Conservation (phyloP, 2,797 vertebrate genomes). For the Catamblyrhynchus diadema region DNA sequence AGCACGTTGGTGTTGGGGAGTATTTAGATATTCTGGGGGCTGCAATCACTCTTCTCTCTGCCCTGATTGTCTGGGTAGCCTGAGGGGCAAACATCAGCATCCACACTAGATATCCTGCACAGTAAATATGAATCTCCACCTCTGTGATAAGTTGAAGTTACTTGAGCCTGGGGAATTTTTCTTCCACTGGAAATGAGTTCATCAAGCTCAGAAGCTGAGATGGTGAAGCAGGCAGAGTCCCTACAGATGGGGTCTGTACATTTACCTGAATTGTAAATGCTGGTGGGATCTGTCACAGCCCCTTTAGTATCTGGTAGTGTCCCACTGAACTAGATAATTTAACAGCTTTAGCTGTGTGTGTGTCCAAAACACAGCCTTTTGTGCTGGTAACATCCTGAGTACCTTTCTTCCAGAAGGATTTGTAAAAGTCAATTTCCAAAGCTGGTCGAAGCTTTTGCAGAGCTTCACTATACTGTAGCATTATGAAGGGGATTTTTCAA, state of each 20-base stretch:
- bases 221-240: not conserved
- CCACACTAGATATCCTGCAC: not conserved
- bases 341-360: not conserved
- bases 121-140: not conserved
- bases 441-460: not conserved
- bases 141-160: not conserved
- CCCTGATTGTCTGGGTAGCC: not conserved
- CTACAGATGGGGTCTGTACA: not conserved
- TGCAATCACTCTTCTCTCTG: not conserved
- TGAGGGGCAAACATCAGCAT: not conserved
- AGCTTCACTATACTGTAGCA: not conserved
- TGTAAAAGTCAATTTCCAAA: not conserved
- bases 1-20: not conserved
- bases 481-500: not conserved
- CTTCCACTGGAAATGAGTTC: not conserved
- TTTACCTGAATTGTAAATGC: not conserved
- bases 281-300: not conserved
- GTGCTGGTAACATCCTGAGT: not conserved
- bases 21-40: not conserved
- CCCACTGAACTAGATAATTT: not conserved
- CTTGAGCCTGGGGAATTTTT: not conserved
- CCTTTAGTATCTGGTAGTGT: accelerated
- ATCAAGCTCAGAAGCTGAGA: not conserved
- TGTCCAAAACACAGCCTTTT: not conserved
- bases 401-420: not conserved